Evolutionary conservation across 2,888 invertebrate genomes (phyloP).

Genomic region (Temnothorax rugatulus): DNA sequence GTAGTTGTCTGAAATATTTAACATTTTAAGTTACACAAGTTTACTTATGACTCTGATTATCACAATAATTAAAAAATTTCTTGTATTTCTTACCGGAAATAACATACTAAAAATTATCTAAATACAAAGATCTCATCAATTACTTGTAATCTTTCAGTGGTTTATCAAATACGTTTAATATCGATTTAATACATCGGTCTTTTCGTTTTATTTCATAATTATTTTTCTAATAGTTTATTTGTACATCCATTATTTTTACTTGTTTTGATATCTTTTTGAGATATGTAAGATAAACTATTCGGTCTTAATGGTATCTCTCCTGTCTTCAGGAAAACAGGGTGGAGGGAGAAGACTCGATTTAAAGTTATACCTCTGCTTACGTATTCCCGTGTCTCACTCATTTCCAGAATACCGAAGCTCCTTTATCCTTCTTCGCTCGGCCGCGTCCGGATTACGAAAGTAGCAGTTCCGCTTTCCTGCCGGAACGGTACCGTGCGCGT

Average conservation of each 20-base stretch:
- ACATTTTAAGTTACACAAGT: not conserved
- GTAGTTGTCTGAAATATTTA: not conserved
- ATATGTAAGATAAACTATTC: slow-evolving; percentile 4
- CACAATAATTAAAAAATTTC: not conserved
- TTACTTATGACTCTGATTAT: not conserved
- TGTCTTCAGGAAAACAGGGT: not conserved
- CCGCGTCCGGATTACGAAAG: slow-evolving; percentile 68
- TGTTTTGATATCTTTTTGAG: not conserved
- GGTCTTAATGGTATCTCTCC: not conserved
- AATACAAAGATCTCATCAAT: not conserved
- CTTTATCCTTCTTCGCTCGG: slow-evolving; percentile 69
- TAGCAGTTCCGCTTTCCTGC: slow-evolving; percentile 67
- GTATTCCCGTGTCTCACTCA: slow-evolving; percentile 72
- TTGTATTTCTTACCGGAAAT: not conserved
- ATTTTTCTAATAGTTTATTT: not conserved
- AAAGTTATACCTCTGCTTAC: slow-evolving; percentile 71
- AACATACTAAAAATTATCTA: not conserved
- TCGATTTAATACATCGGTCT: not conserved
- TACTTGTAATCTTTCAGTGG: not conserved
- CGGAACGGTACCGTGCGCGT: slow-evolving; percentile 36
- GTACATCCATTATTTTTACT: not conserved
- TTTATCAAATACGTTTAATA: not conserved
- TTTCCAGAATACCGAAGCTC: slow-evolving; percentile 65
- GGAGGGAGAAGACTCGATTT: slow-evolving; percentile 59
- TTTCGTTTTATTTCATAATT: not conserved